These are phyloP conservation scores for Tor tambroides DNA, from an alignment of 2,113 vertebrate genomes.

Conservation along the genomic window DNA sequence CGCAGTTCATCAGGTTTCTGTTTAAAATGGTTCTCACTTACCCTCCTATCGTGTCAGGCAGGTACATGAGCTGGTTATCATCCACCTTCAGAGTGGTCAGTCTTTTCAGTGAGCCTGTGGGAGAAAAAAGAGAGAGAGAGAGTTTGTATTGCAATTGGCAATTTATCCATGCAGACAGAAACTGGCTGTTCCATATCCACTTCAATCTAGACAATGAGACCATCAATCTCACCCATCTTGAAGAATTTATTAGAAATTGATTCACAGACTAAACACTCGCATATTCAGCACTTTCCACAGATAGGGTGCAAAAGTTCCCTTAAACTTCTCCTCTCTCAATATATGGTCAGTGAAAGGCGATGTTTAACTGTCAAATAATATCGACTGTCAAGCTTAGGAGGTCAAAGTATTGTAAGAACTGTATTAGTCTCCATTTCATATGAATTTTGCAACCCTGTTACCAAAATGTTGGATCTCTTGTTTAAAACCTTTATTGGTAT, in stretches of 20 bases:
- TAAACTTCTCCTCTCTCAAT: background rate
- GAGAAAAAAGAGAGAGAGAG: constrained; percentile 20
- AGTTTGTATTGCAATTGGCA: background rate
- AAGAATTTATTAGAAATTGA: constrained; percentile 10
- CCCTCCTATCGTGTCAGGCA: constrained; percentile 96
- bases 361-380: background rate
- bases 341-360: background rate
- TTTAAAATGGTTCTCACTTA: constrained; percentile 68
- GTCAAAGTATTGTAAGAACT: background rate
- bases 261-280: background rate
- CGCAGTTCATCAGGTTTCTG: background rate
- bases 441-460: background rate
- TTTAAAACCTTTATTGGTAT: background rate
- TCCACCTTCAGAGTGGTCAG: constrained; percentile 95
- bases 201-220: background rate
- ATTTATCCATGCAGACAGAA: constrained; percentile 3
- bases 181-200: constrained; percentile 54
- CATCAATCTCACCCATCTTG: background rate
- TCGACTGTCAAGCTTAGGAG: background rate
- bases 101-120: constrained; percentile 90
- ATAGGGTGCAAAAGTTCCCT: background rate
- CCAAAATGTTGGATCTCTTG: background rate
- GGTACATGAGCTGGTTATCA: constrained; percentile 95
- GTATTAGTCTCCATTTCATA: background rate
- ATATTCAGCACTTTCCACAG: background rate